Evolutionary conservation across 2,113 vertebrate genomes (phyloP), one percentile per base, ranked within the genome.

Genomic region (Hydropotes inermis): DNA sequence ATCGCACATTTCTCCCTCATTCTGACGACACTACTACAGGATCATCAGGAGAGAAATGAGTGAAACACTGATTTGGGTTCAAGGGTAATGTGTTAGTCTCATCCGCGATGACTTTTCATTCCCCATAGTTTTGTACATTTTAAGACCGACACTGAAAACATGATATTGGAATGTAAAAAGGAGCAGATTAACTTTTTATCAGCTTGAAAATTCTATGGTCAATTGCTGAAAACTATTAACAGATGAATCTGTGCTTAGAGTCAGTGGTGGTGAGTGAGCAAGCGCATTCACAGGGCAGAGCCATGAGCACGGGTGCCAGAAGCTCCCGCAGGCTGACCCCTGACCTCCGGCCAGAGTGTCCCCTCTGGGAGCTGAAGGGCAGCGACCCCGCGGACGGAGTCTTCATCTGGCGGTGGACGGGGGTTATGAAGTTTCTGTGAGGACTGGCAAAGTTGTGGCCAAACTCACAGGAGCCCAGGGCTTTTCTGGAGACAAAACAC

Each of bases 261-360:
- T 2, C 27, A 58, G 36, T 19, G 19, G 4, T 10, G 27, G 45
- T 4, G 28, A 58, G n/a, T 0, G 3, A 2, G 6, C 19, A 8
- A 10, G 13, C 5, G 1, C 15, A n/a, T 3, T 1, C n/a, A 4
- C 5, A 7, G 7, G 45, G 10, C 21, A 7, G 12, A 55, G 39
- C 3, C 11, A 1, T 2, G 2, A 36, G n/a, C 27, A 0, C 12
- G 1, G 76, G 15, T 1, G 1, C 52, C 19, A 0, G 64, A 27
- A 9, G n/a, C 47, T 23, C 36, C 15, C 10, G 36, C 8, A 1
- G 25, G 52, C 28, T 28, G 45, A 1, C 64, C 55, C 19, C 11
- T 1, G 11, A 14, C 6, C 81, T 21, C 52, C 5, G 39, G 23
- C 36, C 3, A 1, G 23, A 43, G 17, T 1, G 0, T 4, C 2